Base-by-base conservation (phyloP, 2,113 vertebrate genomes). In the Aphyosemion australe region DNA sequence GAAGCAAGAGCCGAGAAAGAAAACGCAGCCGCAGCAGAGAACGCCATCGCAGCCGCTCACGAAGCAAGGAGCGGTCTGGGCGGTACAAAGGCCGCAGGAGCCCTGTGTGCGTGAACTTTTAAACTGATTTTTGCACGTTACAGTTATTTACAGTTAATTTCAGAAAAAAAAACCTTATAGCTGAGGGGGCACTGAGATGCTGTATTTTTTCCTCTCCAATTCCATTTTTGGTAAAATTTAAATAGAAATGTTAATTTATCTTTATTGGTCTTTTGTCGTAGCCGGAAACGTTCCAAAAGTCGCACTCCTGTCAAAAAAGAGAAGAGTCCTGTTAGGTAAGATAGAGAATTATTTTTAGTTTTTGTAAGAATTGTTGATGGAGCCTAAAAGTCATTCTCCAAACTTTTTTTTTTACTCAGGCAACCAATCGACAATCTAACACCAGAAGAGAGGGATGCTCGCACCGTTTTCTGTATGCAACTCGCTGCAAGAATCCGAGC, bases 381-480 rank as follows among this genome's bases (percentile, higher is more conserved):
- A 14, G 14, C 43, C 34, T 1, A 5, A 37, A 37, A 37, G 26
- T 37, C 6, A 37, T 37, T 37, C 6, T 37, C 6, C 34, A 37
- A 37, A 37, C 34, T 20, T 65, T 69, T 16, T 50, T 3, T 53
- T 2, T 57, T 10, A 61, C 71, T 16, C 66, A 99, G 97, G 83
- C 95, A 96, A 87, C 97, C 97, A 20, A 97, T 98, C 82, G 97
- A 99, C 93, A 99, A 98, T 90, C 91, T 99, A 42, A 97, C 95
- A 54, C 97, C 97, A 53, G 97, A 99, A 65, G 97, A 99, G 87
- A 94, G 96, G 69, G 97, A 99, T 88, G 95, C 96, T 48, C 95
- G 97, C 62, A 99, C 97, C 14, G 97, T 99, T 2, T 99, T 99
- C 81, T 99, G 97, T 73, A 99, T 99, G 97, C 97, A 99, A 71